Percentiles rank a stretch among this genome's conserved stretches.
These are phyloP conservation scores for Gymnodraco acuticeps DNA, from an alignment of 2,797 vertebrate genomes.

Conservation along the genomic window DNA sequence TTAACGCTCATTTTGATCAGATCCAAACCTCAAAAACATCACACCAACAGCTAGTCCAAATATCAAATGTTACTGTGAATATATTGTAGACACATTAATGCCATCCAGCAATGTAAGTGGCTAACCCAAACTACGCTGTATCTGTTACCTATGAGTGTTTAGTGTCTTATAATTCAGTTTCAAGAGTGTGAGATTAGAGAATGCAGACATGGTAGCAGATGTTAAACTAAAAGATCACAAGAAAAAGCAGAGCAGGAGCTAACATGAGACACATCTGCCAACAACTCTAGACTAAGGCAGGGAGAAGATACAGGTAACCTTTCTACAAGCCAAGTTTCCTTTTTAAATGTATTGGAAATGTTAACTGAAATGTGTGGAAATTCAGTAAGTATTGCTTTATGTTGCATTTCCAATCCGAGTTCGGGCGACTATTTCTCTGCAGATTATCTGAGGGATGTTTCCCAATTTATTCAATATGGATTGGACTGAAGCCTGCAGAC, in stretches of 20 bases:
- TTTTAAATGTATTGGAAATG: too few relatives aligned
- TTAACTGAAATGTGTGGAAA: too few relatives aligned
- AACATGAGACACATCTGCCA: constrained; percentile 61
- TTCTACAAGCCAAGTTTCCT: too few relatives aligned
- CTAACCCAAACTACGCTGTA: not conserved
- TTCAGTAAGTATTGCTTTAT: too few relatives aligned
- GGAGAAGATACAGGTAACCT: not conserved
- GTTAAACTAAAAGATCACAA: constrained; percentile 61
- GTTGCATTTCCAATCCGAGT: too few relatives aligned
- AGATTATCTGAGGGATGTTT: not conserved
- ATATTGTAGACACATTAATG: not conserved
- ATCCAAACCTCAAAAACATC: constrained; percentile 7
- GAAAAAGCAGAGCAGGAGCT: constrained; percentile 49
- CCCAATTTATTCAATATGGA: constrained; percentile 8
- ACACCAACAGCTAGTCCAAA: not conserved
- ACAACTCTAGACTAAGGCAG: not conserved
- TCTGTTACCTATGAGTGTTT: constrained; percentile 24
- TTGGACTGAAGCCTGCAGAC: not conserved
- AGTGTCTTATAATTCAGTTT: constrained; percentile 65
- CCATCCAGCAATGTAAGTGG: not conserved
- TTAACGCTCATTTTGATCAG: not conserved
- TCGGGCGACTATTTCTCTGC: not conserved
- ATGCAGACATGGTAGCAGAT: constrained; percentile 50
- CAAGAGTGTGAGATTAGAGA: constrained; percentile 48
- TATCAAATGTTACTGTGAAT: not conserved